A percentile compares a stretch with the other conserved stretches of the same genome.
Conservation (phyloP, 1,140 invertebrate genomes). For the Hesperophylax magnus region DNA sequence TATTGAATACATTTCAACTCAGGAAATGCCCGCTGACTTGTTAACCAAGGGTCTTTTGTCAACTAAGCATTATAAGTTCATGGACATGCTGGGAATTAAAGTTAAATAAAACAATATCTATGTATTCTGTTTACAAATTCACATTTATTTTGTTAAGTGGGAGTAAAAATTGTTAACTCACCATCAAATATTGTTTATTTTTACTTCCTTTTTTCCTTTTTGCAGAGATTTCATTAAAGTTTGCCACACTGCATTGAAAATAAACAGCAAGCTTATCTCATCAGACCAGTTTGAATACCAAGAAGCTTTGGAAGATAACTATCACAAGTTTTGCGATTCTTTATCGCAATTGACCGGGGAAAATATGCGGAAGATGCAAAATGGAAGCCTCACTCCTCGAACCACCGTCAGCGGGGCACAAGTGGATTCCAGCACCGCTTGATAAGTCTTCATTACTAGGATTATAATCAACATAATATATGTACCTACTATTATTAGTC, state of each 20-base stretch:
- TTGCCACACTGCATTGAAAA: conserved; percentile 88
- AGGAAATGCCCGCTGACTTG: too few species aligned
- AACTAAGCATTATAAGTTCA: too few species aligned
- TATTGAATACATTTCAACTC: too few species aligned
- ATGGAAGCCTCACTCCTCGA: conserved; percentile 73
- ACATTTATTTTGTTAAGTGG: too few species aligned
- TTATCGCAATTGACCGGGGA: conserved; percentile 82
- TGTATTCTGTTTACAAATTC: too few species aligned
- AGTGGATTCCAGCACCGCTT: conserved; percentile 69
- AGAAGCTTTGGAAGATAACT: conserved; percentile 86
- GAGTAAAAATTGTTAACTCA: too few species aligned
- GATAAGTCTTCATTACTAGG: conserved; percentile 26
- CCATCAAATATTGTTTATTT: neutral
- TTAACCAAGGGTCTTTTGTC: too few species aligned
- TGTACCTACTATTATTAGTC: too few species aligned
- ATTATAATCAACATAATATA: too few species aligned
- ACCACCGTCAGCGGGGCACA: conserved; percentile 68
- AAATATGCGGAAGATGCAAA: conserved; percentile 76
- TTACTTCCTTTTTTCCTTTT: conserved; percentile 57
- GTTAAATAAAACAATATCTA: too few species aligned
- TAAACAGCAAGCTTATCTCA: conserved; percentile 88
- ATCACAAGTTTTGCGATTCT: conserved; percentile 86
- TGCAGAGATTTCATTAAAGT: conserved; percentile 89
- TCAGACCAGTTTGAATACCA: conserved; percentile 93
- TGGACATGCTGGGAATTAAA: too few species aligned